Evolutionary conservation across 2,113 vertebrate genomes (phyloP).

Genomic region (Petrocephalus zakoni): DNA sequence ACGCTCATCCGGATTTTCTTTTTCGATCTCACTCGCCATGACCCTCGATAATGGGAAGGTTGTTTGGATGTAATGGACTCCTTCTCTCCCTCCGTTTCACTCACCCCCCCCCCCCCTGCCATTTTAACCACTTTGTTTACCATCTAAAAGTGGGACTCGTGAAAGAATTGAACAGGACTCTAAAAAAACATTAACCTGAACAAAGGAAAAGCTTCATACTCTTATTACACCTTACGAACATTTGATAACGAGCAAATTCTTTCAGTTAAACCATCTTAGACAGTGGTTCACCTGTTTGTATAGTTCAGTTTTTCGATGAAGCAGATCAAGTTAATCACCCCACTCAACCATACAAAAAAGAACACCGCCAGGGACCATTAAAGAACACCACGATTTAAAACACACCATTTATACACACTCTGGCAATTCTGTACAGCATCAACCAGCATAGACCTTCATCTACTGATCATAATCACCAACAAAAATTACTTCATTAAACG

Average conservation of each 20-base stretch:
- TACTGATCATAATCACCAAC: background rate
- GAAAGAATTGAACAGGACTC: background rate
- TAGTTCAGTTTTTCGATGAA: background rate
- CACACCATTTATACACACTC: background rate
- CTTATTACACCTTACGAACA: background rate
- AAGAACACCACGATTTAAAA: background rate
- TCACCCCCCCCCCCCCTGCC: background rate
- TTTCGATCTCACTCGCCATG: constrained; percentile 4
- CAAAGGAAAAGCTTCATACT: background rate
- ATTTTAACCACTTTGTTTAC: background rate
- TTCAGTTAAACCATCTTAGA: background rate
- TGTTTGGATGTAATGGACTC: constrained; percentile 2
- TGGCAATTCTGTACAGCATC: background rate
- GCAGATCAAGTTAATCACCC: background rate
- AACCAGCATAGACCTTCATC: background rate
- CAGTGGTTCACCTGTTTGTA: background rate
- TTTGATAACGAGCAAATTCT: background rate
- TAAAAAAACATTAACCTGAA: background rate
- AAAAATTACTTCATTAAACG: constrained; percentile 12
- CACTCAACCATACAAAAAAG: background rate
- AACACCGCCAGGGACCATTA: background rate
- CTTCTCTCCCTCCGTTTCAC: background rate
- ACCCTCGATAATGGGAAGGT: constrained; percentile 2
- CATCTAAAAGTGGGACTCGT: background rate
- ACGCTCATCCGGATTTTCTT: constrained; percentile 8